phyloP scores from a whole-genome alignment of 2,113 vertebrate genomes.

The Ondatra zibethicus region DNA sequence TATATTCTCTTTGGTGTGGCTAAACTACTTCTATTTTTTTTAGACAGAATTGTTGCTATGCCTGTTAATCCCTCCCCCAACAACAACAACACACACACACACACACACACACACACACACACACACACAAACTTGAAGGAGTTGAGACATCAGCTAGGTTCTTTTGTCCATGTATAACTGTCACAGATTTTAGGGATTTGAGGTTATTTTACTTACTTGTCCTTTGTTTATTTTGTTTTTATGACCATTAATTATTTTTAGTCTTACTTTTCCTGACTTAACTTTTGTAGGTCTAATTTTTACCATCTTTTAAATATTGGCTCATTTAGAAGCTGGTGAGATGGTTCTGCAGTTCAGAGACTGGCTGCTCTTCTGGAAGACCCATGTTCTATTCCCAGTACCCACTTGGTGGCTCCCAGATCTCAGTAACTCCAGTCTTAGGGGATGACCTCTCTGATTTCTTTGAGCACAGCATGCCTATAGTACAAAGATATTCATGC shows the following conservation, averaged over 20 bases:
- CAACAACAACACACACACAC: too few species aligned
- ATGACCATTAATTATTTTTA: slow-evolving; percentile 38
- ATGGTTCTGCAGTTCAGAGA: not conserved
- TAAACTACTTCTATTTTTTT: not conserved
- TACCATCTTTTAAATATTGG: not conserved
- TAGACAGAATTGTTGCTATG: not conserved
- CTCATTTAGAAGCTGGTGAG: not conserved
- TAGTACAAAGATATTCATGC: not conserved
- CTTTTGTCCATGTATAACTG: not conserved
- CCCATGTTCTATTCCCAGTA: not conserved
- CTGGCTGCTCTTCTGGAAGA: not conserved
- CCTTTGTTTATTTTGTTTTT: slow-evolving; percentile 32
- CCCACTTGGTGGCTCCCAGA: not conserved
- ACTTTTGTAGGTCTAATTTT: slow-evolving; percentile 26
- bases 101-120: not conserved
- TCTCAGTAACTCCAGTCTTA: not conserved
- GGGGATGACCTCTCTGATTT: not conserved
- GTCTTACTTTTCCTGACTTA: not conserved
- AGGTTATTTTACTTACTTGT: slow-evolving; percentile 17
- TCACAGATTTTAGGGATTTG: not conserved
- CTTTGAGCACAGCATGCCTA: not conserved
- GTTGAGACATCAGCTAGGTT: slow-evolving; percentile 15
- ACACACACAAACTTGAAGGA: slow-evolving; percentile 13
- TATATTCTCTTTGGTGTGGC: not conserved
- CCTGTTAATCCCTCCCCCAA: not conserved